phyloP scores from a whole-genome alignment of 2,797 vertebrate genomes.

The Gambusia yucatana region DNA sequence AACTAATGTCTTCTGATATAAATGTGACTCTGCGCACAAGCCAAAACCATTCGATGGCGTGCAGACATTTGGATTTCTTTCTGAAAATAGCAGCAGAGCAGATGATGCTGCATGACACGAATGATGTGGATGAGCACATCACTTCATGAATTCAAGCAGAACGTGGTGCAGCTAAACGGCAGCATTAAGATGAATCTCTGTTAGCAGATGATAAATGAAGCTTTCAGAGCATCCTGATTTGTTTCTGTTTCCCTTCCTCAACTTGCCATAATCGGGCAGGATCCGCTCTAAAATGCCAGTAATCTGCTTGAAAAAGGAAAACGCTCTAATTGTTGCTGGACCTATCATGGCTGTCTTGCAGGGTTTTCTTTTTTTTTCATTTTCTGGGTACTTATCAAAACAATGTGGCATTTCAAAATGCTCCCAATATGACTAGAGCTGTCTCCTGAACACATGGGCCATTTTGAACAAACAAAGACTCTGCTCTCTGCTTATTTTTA shows the following conservation, averaged over 20 bases:
- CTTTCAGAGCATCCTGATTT: constrained; percentile 49
- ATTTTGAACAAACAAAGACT: constrained; percentile 47
- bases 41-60: constrained; percentile 23
- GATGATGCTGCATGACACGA: constrained; percentile 34
- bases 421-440: constrained; percentile 55
- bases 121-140: neutral
- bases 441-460: constrained; percentile 42
- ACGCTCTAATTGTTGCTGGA: constrained; percentile 48
- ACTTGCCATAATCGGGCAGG: constrained; percentile 51
- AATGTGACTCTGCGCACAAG: constrained; percentile 42
- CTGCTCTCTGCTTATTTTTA: constrained; percentile 46
- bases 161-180: constrained; percentile 46
- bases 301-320: constrained; percentile 49
- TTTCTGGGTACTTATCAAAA: constrained; percentile 34
- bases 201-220: constrained; percentile 63
- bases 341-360: constrained; percentile 55
- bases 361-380: neutral
- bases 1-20: constrained; percentile 39
- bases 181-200: constrained; percentile 52
- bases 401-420: constrained; percentile 68
- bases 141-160: constrained; percentile 30
- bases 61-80: constrained; percentile 43
- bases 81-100: constrained; percentile 34
- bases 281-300: constrained; percentile 47
- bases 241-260: constrained; percentile 48